Evolutionary conservation across 2,113 vertebrate genomes (phyloP).

Genomic region (Oenanthe melanoleuca): DNA sequence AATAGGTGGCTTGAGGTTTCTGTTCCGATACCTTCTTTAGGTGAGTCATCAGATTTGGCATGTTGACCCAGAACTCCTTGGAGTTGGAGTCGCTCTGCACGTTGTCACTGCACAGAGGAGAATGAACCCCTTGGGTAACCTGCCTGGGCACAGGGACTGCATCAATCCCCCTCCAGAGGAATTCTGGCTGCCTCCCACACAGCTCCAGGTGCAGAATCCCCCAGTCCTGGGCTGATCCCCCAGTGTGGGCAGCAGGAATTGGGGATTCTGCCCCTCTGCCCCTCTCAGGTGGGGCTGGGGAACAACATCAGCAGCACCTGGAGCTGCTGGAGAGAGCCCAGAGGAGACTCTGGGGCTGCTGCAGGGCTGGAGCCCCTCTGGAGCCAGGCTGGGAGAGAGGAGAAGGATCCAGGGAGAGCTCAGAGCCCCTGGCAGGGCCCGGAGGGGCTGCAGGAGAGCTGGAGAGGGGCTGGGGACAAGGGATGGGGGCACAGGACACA

Average conservation of each 20-base stretch:
- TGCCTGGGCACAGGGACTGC: fast-evolving
- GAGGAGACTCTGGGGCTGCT: too few relatives aligned
- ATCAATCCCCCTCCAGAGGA: neutral
- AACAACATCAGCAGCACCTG: fast-evolving
- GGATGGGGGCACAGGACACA: neutral
- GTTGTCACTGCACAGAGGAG: conserved; percentile 79
- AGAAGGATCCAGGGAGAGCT: neutral
- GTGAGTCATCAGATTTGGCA: conserved; percentile 96
- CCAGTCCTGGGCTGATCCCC: fast-evolving
- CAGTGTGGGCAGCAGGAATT: neutral
- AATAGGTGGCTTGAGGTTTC: conserved; percentile 97
- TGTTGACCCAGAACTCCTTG: conserved; percentile 98
- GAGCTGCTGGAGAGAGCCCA: too few relatives aligned
- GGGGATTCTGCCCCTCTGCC: neutral
- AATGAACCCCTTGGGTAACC: neutral
- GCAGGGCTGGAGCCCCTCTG: too few relatives aligned
- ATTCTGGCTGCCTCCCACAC: fast-evolving
- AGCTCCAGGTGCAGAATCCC: neutral
- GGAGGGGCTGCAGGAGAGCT: neutral
- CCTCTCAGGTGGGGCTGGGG: neutral
- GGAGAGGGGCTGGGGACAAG: neutral
- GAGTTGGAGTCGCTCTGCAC: conserved; percentile 77
- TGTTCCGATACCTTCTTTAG: conserved; percentile 97
- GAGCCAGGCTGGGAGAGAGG: neutral
- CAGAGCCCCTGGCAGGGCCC: neutral